Percentiles rank a stretch among this genome's conserved stretches.
Conservation (phyloP, 30 jellyfish, hydroid and myxozoan genomes). For the Aurelia aurita region DNA sequence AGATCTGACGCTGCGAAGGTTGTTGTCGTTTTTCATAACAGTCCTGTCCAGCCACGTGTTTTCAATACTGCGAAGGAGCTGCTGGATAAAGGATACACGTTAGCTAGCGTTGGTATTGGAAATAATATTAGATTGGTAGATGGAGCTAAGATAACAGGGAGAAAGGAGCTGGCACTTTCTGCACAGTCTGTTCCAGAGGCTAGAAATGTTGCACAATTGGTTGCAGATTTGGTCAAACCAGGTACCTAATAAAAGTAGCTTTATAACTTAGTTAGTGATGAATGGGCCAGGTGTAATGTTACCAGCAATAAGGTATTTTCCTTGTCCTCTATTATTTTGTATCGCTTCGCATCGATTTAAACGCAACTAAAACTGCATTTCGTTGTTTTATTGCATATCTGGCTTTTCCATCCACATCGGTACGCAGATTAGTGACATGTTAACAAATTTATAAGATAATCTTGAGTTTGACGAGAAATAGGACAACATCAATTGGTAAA, state of each 20-base stretch:
- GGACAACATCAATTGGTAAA: too few relatives aligned
- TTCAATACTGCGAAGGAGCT: slow-evolving; percentile 41
- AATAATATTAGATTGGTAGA: background rate
- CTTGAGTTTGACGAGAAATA: too few relatives aligned
- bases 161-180: slow-evolving; percentile 21
- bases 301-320: too few relatives aligned
- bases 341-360: too few relatives aligned
- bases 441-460: too few relatives aligned
- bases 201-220: slow-evolving; percentile 10
- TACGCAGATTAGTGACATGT: too few relatives aligned
- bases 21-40: slow-evolving; percentile 56
- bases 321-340: too few relatives aligned
- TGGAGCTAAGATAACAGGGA: slow-evolving; percentile 50
- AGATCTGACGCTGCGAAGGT: slow-evolving; percentile 69
- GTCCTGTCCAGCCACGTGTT: slow-evolving; percentile 45
- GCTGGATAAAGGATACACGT: slow-evolving; percentile 10
- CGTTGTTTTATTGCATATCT: too few relatives aligned
- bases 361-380: too few relatives aligned
- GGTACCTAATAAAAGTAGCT: background rate
- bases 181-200: slow-evolving; percentile 40
- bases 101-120: slow-evolving; percentile 51
- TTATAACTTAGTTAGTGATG: too few relatives aligned
- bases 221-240: slow-evolving; percentile 18
- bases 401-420: too few relatives aligned
- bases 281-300: too few relatives aligned